Conservation (phyloP, 2,113 vertebrate species). For the Brachyistius frenatus region DNA sequence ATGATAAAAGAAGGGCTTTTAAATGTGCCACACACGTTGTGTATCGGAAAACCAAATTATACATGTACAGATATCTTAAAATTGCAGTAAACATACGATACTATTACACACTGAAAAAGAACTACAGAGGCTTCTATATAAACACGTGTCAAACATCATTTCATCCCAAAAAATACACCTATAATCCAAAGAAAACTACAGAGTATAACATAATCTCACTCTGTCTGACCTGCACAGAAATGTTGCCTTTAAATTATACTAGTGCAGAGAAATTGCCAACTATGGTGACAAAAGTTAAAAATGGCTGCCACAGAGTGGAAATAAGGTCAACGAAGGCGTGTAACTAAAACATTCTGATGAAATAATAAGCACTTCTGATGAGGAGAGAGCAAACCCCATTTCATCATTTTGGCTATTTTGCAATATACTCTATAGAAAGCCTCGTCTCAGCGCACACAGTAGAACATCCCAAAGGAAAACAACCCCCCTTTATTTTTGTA, state of each 20-base stretch:
- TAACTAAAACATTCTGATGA: slow-evolving; percentile 42
- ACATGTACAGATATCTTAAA: no score
- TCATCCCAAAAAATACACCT: background rate
- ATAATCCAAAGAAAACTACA: background rate
- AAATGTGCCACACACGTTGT: no score
- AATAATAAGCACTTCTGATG: slow-evolving; percentile 56
- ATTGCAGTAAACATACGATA: no score
- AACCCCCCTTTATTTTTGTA: background rate
- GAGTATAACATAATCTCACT: background rate
- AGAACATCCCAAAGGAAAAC: slow-evolving; percentile 37
- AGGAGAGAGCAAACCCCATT: slow-evolving; percentile 42
- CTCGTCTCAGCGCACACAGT: slow-evolving; percentile 19
- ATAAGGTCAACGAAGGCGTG: slow-evolving; percentile 39
- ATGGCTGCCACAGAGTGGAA: slow-evolving; percentile 16
- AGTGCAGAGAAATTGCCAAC: background rate
- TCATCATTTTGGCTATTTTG: slow-evolving; percentile 51
- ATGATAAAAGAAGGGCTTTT: no score
- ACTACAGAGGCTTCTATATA: no score
- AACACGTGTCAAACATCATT: background rate
- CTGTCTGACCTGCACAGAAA: background rate
- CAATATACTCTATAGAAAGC: slow-evolving; percentile 23
- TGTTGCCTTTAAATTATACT: background rate
- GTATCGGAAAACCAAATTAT: no score
- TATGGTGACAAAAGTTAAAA: slow-evolving; percentile 21
- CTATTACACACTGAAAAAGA: no score